phyloP scores from a whole-genome alignment of 2,888 invertebrate genomes.

The Leucophora obtusa region DNA sequence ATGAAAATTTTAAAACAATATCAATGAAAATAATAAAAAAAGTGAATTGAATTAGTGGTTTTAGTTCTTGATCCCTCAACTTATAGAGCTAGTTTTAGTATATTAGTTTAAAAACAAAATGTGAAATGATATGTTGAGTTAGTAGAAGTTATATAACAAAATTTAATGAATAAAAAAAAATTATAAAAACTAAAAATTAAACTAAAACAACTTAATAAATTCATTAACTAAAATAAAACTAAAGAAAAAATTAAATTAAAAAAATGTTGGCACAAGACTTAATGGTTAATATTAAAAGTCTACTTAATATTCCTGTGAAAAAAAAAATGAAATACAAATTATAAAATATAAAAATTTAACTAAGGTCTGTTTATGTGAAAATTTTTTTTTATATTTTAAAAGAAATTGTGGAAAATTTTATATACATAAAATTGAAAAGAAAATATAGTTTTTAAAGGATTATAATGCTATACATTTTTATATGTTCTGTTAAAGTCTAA shows the following conservation, averaged over 20 bases:
- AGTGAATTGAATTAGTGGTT: slow-evolving; percentile 44
- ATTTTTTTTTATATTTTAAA: too few species aligned
- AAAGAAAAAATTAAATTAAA: slow-evolving; percentile 39
- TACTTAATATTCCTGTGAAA: slow-evolving; percentile 18
- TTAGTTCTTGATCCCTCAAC: slow-evolving; percentile 58
- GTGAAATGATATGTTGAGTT: slow-evolving; percentile 10
- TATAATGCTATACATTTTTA: too few species aligned
- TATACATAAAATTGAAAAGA: not conserved
- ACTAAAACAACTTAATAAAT: slow-evolving; percentile 47
- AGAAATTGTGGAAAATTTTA: too few species aligned
- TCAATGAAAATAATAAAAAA: slow-evolving; percentile 36
- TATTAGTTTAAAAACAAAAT: slow-evolving; percentile 57
- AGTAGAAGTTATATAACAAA: slow-evolving; percentile 39
- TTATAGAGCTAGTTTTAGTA: slow-evolving; percentile 61
- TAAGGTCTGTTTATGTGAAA: not conserved
- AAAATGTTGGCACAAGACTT: slow-evolving; percentile 63
- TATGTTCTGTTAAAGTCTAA: too few species aligned
- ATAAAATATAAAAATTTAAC: slow-evolving; percentile 4
- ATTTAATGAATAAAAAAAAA: slow-evolving; percentile 5
- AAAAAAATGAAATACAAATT: not conserved
- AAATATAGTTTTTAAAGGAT: too few species aligned
- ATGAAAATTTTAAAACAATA: slow-evolving; percentile 33
- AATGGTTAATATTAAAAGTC: slow-evolving; percentile 30
- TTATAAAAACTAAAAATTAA: slow-evolving; percentile 32
- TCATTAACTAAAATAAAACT: slow-evolving; percentile 47